Evolutionary conservation across 1,140 invertebrate genomes (phyloP), one percentile per base, ranked within the genome.

Genomic region (Ceratina japonica): DNA sequence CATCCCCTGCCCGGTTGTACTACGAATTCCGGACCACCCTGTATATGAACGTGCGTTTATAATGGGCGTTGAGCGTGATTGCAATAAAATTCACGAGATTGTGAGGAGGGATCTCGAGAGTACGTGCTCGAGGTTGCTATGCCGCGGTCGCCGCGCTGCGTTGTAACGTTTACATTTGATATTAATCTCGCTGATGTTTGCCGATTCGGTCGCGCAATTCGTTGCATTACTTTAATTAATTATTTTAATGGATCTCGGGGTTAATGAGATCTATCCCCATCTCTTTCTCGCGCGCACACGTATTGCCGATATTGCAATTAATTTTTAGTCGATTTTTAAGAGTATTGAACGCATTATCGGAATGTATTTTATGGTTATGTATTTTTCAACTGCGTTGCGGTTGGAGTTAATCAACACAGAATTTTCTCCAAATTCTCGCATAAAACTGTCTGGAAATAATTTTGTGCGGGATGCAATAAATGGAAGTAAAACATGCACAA

Each of bases 191-290:
- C 51, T 37, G 80, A 72, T 85, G 79, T 81, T 85, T 85, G 70
- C 71, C 49, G 75, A 54, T 82, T 62, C 66, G 51, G 18, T n/a
- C 71, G 59, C 66, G 62, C 52, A 74, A 68, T 84, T 81, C 83
- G 79, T 82, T 82, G 82, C 83, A 61, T 85, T 85, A 85, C 79
- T 85, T 85, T 85, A 82, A 85, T 85, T 84, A 84, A 84, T 84
- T 83, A 75, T 84, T 84, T 83, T 84, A 84, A 84, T 84, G 82
- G 74, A 72, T 80, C 70, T 56, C 27, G n/a, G 20, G 13, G 51
- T 72, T 78, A 78, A 77, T 63, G 75, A 71, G 49, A 20, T 22
- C 27, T 10, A 15, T 12, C 15, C 49, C 16, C 24, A n/a, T 22
- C 59, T 31, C 18, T 59, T 10, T 31, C 12, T 22, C 10, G 59